phyloP scores from a whole-genome alignment of 2,888 invertebrate species.

The Anticlea derivata region DNA sequence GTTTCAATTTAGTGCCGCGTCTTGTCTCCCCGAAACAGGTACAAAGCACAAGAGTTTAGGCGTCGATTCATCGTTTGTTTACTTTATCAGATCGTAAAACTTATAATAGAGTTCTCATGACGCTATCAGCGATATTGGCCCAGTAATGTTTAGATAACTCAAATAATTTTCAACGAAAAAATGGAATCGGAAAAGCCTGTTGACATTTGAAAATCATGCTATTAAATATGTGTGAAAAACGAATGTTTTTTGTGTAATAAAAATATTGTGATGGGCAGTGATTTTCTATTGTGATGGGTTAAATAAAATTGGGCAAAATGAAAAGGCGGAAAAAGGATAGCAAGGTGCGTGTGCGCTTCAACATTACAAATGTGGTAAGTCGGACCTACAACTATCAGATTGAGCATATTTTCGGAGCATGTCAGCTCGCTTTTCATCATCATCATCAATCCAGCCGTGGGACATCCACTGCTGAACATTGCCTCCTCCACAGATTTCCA shows the following conservation, averaged over 20 bases:
- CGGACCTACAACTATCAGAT: background rate
- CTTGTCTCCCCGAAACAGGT: constrained; percentile 18
- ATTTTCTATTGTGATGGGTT: constrained; percentile 16
- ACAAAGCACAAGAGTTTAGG: constrained; percentile 22
- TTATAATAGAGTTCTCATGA: constrained; percentile 22
- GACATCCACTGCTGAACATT: too few relatives aligned
- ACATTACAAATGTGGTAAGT: constrained; percentile 65
- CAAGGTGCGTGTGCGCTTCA: constrained; percentile 64
- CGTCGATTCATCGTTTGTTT: constrained; percentile 35
- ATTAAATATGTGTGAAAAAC: constrained; percentile 27
- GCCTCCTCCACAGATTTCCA: too few relatives aligned
- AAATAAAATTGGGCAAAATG: constrained; percentile 49
- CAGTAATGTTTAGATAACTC: background rate
- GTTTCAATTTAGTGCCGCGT: constrained; percentile 17
- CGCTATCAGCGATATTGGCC: constrained; percentile 9
- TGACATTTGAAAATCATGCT: too few relatives aligned
- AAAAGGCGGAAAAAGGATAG: constrained; percentile 66
- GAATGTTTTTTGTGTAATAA: constrained; percentile 5
- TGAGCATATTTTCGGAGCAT: too few relatives aligned
- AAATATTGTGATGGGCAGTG: too few relatives aligned
- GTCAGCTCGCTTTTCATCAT: too few relatives aligned
- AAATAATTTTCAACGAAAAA: too few relatives aligned
- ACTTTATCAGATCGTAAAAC: constrained; percentile 30
- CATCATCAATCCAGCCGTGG: too few relatives aligned
- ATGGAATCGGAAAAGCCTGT: too few relatives aligned